phyloP scores from a whole-genome alignment of 1,140 invertebrate genomes.

The Chironomus tepperi region DNA sequence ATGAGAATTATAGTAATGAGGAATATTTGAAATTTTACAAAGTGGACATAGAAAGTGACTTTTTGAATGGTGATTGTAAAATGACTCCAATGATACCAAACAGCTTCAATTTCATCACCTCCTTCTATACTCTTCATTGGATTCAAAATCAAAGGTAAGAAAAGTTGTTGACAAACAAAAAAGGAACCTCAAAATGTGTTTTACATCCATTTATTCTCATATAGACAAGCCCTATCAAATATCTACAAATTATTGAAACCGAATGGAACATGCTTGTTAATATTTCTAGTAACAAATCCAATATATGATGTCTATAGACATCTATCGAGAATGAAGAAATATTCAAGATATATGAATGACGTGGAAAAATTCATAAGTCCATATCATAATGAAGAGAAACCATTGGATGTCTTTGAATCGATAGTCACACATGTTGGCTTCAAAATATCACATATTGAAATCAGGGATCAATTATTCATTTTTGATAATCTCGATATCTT shows the following conservation, averaged over 20 bases:
- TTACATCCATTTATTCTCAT: constrained; percentile 28
- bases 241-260: constrained; percentile 53
- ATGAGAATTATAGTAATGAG: constrained; percentile 41
- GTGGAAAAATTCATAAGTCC: constrained; percentile 54
- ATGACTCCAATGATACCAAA: constrained; percentile 28
- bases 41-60: constrained; percentile 53
- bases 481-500: constrained; percentile 50
- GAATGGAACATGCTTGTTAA: constrained; percentile 57
- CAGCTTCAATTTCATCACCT: constrained; percentile 62
- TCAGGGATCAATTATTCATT: constrained; percentile 51
- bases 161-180: constrained; percentile 28
- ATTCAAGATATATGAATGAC: constrained; percentile 57
- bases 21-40: constrained; percentile 48
- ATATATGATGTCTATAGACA: constrained; percentile 60
- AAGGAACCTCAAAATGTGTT: neutral
- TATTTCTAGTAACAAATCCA: constrained; percentile 60
- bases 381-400: constrained; percentile 52
- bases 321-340: constrained; percentile 48
- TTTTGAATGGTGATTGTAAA: constrained; percentile 35
- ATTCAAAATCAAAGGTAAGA: constrained; percentile 61
- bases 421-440: constrained; percentile 59
- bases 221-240: constrained; percentile 53
- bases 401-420: constrained; percentile 50
- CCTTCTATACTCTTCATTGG: constrained; percentile 79
- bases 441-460: constrained; percentile 51